Conservation (phyloP, 64 coral and sea anemone species). For the Platygyra sinensis region DNA sequence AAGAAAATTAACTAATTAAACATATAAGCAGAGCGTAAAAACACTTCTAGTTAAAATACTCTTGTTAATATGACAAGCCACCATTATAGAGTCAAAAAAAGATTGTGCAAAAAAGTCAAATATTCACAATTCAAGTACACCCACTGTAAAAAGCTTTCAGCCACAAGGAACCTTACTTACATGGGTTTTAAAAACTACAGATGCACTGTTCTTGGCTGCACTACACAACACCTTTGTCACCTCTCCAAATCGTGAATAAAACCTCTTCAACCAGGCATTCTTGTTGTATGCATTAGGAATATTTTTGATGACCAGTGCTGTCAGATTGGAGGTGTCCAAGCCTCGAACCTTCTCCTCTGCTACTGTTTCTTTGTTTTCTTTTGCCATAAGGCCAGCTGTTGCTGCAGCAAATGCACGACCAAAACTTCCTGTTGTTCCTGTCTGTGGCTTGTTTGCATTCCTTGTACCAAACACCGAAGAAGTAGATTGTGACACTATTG, state of each 20-base stretch:
- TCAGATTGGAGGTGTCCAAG: slow-evolving; percentile 16
- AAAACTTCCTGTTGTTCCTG: not conserved
- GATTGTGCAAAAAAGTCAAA: too few relatives aligned
- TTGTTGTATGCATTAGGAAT: slow-evolving; percentile 79
- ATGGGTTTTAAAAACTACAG: slow-evolving; percentile 76
- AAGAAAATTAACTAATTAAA: too few relatives aligned
- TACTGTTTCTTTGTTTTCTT: slow-evolving; percentile 1
- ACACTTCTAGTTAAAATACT: not conserved
- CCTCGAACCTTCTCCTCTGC: not conserved
- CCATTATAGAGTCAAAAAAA: too few relatives aligned
- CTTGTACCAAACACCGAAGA: not conserved
- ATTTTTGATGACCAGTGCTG: slow-evolving; percentile 61
- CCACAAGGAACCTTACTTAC: slow-evolving; percentile 37
- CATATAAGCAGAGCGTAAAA: too few relatives aligned
- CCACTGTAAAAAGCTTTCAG: not conserved
- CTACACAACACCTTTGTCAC: slow-evolving; percentile 73
- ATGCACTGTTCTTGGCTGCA: slow-evolving; percentile 71
- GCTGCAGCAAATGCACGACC: not conserved
- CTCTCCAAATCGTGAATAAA: slow-evolving; percentile 88
- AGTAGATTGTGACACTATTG: not conserved
- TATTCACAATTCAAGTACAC: too few relatives aligned
- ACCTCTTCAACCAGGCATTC: slow-evolving; percentile 70
- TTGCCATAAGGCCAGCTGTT: not conserved
- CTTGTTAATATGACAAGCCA: not conserved
- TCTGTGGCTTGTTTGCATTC: not conserved